Percentiles rank a stretch among this genome's conserved stretches.
Conservation (phyloP, 2,888 invertebrate genomes). For the Mythimna impura region DNA sequence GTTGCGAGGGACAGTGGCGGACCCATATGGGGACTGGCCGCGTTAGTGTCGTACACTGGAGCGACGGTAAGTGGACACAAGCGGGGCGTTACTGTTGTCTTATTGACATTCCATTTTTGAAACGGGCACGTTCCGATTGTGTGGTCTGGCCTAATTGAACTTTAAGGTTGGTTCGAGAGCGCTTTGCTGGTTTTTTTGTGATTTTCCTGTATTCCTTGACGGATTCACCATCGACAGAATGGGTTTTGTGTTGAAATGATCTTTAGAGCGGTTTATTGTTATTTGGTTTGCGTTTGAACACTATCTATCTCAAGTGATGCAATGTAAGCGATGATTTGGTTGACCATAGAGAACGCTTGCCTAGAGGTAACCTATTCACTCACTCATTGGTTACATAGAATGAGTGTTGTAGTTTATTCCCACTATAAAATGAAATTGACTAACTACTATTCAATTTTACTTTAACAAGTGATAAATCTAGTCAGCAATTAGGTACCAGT, state of each 20-base stretch:
- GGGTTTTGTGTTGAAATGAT: too few species aligned
- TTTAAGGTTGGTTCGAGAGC: constrained; percentile 28
- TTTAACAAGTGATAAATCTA: constrained; percentile 39
- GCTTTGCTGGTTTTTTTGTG: constrained; percentile 21
- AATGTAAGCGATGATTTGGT: too few species aligned
- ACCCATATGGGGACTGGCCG: constrained; percentile 52
- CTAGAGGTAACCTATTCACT: too few species aligned
- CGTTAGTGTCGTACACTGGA: constrained; percentile 53
- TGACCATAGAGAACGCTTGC: too few species aligned
- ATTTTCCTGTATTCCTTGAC: constrained; percentile 3
- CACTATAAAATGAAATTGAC: too few species aligned
- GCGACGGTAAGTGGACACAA: constrained; percentile 69
- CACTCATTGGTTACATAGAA: background rate
- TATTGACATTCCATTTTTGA: constrained; percentile 71
- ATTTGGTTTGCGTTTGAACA: too few species aligned
- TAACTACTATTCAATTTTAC: background rate
- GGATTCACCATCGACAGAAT: too few species aligned
- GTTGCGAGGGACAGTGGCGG: constrained; percentile 52
- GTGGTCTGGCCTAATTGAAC: constrained; percentile 45
- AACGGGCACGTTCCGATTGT: constrained; percentile 43
- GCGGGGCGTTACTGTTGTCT: constrained; percentile 53
- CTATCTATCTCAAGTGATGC: too few species aligned
- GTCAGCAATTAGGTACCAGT: constrained; percentile 13
- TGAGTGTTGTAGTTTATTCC: background rate
- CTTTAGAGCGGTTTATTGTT: too few species aligned